phyloP scores from a whole-genome alignment of 2,113 vertebrate genomes.

The Vireo altiloquus region DNA sequence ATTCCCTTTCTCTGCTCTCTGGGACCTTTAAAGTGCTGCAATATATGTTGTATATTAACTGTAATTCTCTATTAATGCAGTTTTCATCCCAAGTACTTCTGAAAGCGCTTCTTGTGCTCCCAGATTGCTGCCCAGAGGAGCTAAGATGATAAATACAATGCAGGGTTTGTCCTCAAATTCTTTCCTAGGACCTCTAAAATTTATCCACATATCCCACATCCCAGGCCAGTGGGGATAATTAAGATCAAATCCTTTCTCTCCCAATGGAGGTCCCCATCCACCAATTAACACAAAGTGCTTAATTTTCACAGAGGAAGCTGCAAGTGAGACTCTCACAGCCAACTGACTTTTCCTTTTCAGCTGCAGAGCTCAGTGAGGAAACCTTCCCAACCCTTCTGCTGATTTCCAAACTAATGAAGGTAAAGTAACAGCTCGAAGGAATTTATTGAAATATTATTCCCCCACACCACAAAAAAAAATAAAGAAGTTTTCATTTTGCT shows the following conservation, averaged over 20 bases:
- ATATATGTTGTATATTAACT: not conserved
- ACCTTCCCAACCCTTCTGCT: slow-evolving; percentile 89
- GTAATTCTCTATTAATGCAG: not conserved
- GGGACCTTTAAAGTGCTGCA: not conserved
- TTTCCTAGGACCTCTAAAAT: not conserved
- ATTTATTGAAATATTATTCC: not conserved
- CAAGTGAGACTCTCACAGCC: not conserved
- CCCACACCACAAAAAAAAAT: accelerated
- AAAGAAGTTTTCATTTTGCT: not conserved
- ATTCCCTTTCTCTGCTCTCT: not conserved
- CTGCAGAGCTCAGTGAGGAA: slow-evolving; percentile 89
- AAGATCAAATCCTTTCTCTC: not conserved
- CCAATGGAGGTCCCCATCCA: not conserved
- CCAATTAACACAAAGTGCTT: not conserved
- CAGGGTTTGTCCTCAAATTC: not conserved
- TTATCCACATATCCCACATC: accelerated
- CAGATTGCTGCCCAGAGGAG: not conserved
- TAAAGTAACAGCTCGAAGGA: slow-evolving; percentile 37
- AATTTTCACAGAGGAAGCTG: not conserved
- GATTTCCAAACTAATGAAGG: slow-evolving; percentile 96
- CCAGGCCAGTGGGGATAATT: not conserved
- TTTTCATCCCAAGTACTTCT: not conserved
- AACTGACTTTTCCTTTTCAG: slow-evolving; percentile 65
- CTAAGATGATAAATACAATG: not conserved
- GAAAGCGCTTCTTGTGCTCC: not conserved